Conservation (phyloP, 92 coral and sea anemone genomes). For the Paramuricea clavata region DNA sequence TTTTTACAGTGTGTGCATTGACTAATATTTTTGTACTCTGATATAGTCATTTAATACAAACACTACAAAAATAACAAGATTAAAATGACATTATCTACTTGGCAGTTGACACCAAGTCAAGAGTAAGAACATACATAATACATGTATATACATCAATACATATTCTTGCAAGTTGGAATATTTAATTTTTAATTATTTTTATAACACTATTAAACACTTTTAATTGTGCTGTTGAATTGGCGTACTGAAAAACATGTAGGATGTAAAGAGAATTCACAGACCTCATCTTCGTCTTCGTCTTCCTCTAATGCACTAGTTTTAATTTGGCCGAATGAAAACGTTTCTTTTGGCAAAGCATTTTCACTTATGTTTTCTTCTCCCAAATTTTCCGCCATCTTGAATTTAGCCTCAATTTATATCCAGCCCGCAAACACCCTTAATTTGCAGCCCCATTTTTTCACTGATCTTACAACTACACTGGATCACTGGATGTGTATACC, state of each 20-base stretch:
- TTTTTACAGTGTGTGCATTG: too few relatives aligned
- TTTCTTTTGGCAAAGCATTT: conserved; percentile 22
- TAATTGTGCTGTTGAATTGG: too few relatives aligned
- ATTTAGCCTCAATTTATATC: neutral
- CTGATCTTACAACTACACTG: too few relatives aligned
- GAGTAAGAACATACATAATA: neutral
- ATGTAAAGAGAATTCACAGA: neutral
- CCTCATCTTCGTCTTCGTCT: conserved; percentile 50
- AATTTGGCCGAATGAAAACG: conserved; percentile 13
- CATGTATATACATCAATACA: neutral
- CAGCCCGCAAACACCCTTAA: too few relatives aligned
- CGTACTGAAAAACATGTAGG: neutral
- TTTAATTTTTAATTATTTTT: neutral
- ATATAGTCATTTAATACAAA: too few relatives aligned
- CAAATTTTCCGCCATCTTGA: conserved; percentile 25
- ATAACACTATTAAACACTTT: too few relatives aligned
- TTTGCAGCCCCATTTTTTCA: too few relatives aligned
- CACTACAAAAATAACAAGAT: too few relatives aligned
- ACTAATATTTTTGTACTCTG: too few relatives aligned
- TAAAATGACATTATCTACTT: neutral
- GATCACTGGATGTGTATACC: too few relatives aligned
- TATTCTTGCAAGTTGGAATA: neutral
- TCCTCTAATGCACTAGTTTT: conserved; percentile 27
- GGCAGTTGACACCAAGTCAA: neutral
- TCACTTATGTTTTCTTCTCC: neutral